phyloP scores from a whole-genome alignment of 2,797 vertebrate genomes.

The Darevskia mixta region DNA sequence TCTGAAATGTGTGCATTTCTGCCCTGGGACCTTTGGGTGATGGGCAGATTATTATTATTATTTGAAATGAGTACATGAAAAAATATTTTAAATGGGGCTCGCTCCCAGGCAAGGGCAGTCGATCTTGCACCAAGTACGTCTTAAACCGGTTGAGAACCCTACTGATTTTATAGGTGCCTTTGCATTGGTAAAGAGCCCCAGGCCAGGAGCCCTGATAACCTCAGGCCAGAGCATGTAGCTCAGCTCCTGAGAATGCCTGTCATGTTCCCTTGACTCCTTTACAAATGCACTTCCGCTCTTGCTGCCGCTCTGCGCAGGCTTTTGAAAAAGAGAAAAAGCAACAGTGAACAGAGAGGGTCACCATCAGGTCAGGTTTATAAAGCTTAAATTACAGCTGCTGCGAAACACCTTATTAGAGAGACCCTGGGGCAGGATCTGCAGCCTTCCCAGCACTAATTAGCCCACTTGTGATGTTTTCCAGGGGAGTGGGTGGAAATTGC shows the following conservation, averaged over 20 bases:
- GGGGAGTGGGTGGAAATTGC: neutral
- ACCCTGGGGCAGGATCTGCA: rapidly evolving
- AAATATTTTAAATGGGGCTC: neutral
- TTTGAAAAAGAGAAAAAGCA: neutral
- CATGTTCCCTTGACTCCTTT: too few relatives aligned
- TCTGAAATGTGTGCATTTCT: too few relatives aligned
- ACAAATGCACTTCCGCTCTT: neutral
- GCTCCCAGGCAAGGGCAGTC: neutral
- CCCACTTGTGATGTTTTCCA: neutral
- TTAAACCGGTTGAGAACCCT: neutral
- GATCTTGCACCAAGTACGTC: neutral
- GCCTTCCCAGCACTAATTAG: neutral
- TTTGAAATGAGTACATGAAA: too few relatives aligned
- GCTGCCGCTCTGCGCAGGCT: neutral
- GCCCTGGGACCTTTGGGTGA: too few relatives aligned
- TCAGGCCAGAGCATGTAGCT: neutral
- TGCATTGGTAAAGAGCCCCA: neutral
- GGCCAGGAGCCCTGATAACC: neutral
- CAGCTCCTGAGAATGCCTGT: neutral
- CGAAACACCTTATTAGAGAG: neutral
- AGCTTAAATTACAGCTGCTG: neutral
- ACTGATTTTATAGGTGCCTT: neutral
- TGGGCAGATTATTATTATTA: too few relatives aligned
- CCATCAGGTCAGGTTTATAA: neutral
- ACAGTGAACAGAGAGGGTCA: neutral